Base-by-base conservation (phyloP, 2,888 invertebrate species). In the Patella depressa region DNA sequence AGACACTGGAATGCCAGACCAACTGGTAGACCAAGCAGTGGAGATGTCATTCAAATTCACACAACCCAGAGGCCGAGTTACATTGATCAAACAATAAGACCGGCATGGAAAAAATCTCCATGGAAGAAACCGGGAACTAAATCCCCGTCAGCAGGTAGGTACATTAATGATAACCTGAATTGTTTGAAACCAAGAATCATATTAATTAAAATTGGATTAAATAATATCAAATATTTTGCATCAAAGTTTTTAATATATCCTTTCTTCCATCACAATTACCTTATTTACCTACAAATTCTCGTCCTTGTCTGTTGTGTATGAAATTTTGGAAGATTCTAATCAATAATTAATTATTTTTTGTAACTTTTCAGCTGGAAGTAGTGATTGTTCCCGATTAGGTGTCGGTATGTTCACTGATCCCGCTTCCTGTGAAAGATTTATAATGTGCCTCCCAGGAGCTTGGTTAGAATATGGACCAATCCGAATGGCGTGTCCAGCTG, bases 371-470 rank as follows among this genome's bases (percentile, higher is more conserved):
- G 71, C 79, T 59, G 78, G 75, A 17, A 73, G 78, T 45, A 75
- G 74, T 24, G 72, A 80, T 54, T 84, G 84, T 57, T 53, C 75
- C 17, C 57, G 72, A 15, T 65, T 82, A 3, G 83, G 83, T 12
- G 75, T 79, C 4, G 85, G 83, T 1, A 83, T 83, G 7, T 83
- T 82, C 59, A 72, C 79, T 9, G 82, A 85, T 72, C 85, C 83
- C 0, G 54, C 65, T 15, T 79, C 80, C 17, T 85, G 85, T 76
- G 77, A 81, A 29, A 76, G 78, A 57, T 85, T 85, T 77, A 71
- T 82, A 75, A 81, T 83, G 73, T 85, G 85, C 29, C 69, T 83
- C 71, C 81, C 80, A 0, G 83, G 81, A 3, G 77, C 75, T 12
- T 82, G 82, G 80, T 55, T 79, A 29, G 75, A 80, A 53, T 79